Conservation (phyloP, 2,797 vertebrate species). For the Poeciliopsis gracilis region DNA sequence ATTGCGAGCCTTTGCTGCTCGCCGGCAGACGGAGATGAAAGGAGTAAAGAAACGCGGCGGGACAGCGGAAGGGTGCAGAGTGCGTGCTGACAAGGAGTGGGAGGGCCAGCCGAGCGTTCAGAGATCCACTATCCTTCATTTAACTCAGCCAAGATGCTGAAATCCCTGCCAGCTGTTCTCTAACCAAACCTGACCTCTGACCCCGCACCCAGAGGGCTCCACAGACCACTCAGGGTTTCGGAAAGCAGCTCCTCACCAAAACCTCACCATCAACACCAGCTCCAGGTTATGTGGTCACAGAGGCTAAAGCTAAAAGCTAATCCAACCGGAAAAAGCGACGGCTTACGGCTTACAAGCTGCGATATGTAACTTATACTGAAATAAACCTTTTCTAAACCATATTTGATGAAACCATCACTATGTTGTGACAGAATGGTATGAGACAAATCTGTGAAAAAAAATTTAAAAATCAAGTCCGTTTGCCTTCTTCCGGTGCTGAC, state of each 20-base stretch:
- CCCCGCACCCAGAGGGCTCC: background rate
- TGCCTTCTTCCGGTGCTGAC: no score
- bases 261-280: background rate
- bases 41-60: constrained; percentile 10
- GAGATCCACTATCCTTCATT: constrained; percentile 16
- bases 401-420: no score
- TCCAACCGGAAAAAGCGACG: background rate
- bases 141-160: constrained; percentile 6
- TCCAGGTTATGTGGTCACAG: background rate
- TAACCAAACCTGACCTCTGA: constrained; percentile 19
- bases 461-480: no score
- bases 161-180: constrained; percentile 9
- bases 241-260: constrained; percentile 6
- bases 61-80: constrained; percentile 4
- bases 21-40: constrained; percentile 31
- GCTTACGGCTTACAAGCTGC: no score
- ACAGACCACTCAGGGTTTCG: background rate
- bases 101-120: constrained; percentile 9
- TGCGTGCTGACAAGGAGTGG: constrained; percentile 4
- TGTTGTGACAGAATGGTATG: no score
- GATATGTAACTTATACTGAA: no score
- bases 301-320: background rate
- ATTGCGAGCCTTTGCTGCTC: constrained; percentile 37
- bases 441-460: no score
- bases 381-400: no score